Percentiles rank a stretch among this genome's conserved stretches.
These are phyloP conservation scores for Mesocricetus auratus DNA, from an alignment of 2,113 vertebrate species.

Conservation along the genomic window DNA sequence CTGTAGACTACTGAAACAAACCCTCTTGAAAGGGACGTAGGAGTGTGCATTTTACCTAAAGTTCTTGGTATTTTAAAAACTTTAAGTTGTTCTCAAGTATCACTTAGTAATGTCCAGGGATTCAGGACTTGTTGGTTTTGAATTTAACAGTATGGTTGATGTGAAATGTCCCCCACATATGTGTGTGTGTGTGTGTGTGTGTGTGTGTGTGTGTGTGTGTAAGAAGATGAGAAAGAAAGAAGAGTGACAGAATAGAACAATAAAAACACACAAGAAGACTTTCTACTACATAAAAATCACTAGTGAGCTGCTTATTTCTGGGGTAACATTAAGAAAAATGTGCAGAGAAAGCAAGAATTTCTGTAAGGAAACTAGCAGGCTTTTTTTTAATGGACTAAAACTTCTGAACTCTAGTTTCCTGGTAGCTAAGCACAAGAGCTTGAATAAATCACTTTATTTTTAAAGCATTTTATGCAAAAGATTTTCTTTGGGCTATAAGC, in stretches of 20 bases:
- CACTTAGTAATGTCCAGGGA: not conserved
- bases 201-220: too few species aligned
- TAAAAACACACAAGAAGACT: not conserved
- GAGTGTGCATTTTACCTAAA: not conserved
- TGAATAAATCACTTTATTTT: conserved; percentile 25
- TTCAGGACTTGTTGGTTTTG: not conserved
- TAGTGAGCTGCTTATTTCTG: not conserved
- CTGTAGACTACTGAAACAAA: not conserved
- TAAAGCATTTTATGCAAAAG: not conserved
- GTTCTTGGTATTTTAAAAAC: not conserved
- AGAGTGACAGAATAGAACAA: not conserved
- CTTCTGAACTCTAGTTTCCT: conserved; percentile 45
- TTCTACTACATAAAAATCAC: not conserved
- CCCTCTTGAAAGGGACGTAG: not conserved
- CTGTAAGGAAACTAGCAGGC: not conserved
- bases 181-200: too few species aligned
- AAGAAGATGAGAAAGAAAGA: not conserved
- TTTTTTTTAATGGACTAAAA: not conserved
- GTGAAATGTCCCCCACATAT: not conserved
- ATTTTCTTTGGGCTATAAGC: conserved; percentile 55
- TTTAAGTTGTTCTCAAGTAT: not conserved
- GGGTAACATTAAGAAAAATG: not conserved
- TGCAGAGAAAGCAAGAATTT: not conserved
- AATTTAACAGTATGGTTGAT: not conserved
- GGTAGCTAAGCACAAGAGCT: conserved; percentile 1